Conservation (phyloP, 2,113 vertebrate species). For the Oreotrochilus melanogaster region DNA sequence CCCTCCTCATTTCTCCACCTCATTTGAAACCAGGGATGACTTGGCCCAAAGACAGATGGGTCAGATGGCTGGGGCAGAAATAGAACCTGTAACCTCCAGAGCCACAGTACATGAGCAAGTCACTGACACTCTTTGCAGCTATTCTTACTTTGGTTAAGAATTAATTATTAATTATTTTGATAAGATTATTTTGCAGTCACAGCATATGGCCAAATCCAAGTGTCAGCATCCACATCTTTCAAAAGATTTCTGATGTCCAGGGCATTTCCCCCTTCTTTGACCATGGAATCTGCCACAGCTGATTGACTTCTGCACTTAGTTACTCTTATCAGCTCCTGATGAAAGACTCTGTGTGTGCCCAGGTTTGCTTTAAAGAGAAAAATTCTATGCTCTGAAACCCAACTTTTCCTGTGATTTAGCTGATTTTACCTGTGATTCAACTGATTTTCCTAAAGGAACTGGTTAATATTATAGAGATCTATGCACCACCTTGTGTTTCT, state of each 20-base stretch:
- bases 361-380: neutral
- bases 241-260: neutral
- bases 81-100: slow-evolving; percentile 25
- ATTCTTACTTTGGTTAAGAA: neutral
- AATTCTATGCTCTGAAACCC: neutral
- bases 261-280: neutral
- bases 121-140: neutral
- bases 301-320: neutral
- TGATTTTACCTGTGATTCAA: no score
- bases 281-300: neutral
- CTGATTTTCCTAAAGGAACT: neutral
- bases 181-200: neutral
- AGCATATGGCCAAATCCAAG: neutral
- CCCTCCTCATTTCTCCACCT: neutral
- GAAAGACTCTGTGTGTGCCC: neutral
- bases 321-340: neutral
- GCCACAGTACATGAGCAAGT: neutral
- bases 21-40: neutral
- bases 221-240: neutral
- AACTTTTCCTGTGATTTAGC: neutral
- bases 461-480: neutral
- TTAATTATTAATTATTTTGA: no score
- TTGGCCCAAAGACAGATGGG: slow-evolving; percentile 21
- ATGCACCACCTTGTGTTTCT: neutral
- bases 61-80: slow-evolving; percentile 39